Evolutionary conservation across 2,888 invertebrate species (phyloP).

Genomic region (Troides helena): DNA sequence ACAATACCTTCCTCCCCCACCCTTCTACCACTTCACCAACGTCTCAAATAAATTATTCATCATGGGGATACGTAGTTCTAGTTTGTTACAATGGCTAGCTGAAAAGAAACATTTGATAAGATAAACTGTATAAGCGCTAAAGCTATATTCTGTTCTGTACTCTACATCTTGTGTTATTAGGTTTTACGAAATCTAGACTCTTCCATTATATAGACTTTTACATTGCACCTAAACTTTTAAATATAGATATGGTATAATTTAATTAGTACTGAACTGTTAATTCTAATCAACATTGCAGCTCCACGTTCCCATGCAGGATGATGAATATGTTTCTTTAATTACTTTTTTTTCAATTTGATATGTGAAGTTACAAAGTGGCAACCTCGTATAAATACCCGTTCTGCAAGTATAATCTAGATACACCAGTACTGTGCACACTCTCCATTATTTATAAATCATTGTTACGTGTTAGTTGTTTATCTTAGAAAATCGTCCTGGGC

Average conservation of each 20-base stretch:
- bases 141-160: no score
- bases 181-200: no score
- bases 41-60: background rate
- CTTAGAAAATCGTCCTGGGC: background rate
- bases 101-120: no score
- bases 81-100: no score
- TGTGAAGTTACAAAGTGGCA: background rate
- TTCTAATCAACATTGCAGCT: no score
- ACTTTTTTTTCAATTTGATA: background rate
- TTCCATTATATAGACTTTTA: no score
- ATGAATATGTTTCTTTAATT: background rate
- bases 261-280: no score
- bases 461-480: background rate
- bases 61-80: no score
- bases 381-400: background rate
- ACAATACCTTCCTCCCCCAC: background rate
- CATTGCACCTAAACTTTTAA: no score
- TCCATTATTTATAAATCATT: background rate
- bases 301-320: background rate
- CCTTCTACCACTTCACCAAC: slow-evolving; percentile 7
- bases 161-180: no score
- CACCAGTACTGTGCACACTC: background rate
- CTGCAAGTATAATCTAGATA: slow-evolving; percentile 6
- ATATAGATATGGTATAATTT: no score
- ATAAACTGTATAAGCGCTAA: no score